phyloP scores from a whole-genome alignment of 1,140 invertebrate species.

The Nephila pilipes region DNA sequence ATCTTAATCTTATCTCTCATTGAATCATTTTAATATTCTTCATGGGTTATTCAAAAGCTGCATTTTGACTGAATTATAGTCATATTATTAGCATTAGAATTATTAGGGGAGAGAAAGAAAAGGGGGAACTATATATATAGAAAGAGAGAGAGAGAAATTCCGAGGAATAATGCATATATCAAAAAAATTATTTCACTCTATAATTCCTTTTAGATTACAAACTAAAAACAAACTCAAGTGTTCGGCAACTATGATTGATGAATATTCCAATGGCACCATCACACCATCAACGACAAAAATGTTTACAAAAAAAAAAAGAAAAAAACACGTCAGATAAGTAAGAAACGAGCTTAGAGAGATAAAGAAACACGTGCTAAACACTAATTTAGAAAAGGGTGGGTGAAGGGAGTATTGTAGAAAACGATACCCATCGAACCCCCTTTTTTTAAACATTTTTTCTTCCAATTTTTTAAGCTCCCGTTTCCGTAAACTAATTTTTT shows the following conservation, averaged over 20 bases:
- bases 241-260: constrained; percentile 1
- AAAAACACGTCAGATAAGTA: background rate
- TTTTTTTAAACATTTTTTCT: background rate
- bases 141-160: too few relatives aligned
- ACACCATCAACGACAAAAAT: background rate
- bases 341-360: background rate
- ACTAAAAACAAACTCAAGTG: background rate
- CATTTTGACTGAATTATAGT: too few relatives aligned
- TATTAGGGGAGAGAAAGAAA: too few relatives aligned
- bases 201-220: background rate
- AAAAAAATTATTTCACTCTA: too few relatives aligned
- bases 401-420: background rate
- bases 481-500: constrained; percentile 18
- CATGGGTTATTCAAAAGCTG: too few relatives aligned
- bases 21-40: too few relatives aligned
- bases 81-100: too few relatives aligned
- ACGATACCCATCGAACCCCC: background rate
- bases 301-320: background rate
- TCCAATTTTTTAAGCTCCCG: background rate
- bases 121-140: too few relatives aligned
- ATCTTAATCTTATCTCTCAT: too few relatives aligned
- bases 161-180: too few relatives aligned
- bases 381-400: constrained; percentile 18
- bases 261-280: background rate
- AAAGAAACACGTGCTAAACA: background rate